phyloP scores from a whole-genome alignment of 2,888 invertebrate species.

The Microplitis deprimator region DNA sequence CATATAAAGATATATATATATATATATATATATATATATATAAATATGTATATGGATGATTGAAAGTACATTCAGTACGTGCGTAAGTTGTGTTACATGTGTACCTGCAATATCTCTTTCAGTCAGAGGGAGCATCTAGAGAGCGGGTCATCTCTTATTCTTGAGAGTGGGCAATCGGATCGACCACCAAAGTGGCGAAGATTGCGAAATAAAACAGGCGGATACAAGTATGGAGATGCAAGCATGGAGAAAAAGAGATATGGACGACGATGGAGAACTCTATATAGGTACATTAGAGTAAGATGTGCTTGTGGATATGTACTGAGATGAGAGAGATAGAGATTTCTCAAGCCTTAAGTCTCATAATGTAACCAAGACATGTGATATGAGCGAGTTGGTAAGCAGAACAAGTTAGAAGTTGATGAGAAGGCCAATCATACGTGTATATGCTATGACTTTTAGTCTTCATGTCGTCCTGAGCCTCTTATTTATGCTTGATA shows the following conservation, averaged over 20 bases:
- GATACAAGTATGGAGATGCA: constrained; percentile 31
- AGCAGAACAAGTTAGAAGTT: constrained; percentile 3
- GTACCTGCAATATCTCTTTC: neutral
- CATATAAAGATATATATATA: too few species aligned
- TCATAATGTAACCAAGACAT: neutral
- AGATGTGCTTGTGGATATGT: neutral
- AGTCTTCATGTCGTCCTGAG: neutral
- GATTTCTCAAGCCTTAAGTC: neutral
- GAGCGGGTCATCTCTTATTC: constrained; percentile 36
- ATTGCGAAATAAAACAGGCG: constrained; percentile 41
- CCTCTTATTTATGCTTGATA: neutral
- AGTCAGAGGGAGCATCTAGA: constrained; percentile 18
- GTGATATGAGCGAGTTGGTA: constrained; percentile 5
- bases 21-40: neutral
- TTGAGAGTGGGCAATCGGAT: constrained; percentile 45
- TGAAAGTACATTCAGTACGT: constrained; percentile 43
- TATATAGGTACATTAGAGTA: neutral
- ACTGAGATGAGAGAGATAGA: neutral
- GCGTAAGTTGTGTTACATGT: constrained; percentile 39
- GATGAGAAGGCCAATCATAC: constrained; percentile 12
- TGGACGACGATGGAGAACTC: constrained; percentile 2
- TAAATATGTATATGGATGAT: constrained; percentile 11
- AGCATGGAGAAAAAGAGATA: constrained; percentile 17
- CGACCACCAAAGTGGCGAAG: constrained; percentile 61
- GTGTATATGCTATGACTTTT: constrained; percentile 5